Evolutionary conservation across 1,140 invertebrate species (phyloP), one percentile per base, ranked within the genome.

Genomic region (Aleiodes sp.): DNA sequence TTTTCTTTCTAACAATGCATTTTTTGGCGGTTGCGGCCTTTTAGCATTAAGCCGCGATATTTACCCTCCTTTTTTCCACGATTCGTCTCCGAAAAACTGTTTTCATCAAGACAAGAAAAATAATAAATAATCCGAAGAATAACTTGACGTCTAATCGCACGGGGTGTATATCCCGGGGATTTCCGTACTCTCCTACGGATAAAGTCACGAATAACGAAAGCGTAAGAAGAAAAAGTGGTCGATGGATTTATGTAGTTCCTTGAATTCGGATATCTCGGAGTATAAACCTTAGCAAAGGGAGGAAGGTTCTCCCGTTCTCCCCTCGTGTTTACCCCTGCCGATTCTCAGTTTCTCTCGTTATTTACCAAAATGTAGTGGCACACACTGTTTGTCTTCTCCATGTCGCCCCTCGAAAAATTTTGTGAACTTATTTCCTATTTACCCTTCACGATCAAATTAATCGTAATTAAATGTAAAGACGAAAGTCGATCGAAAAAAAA

Each of bases 341-440:
- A 76, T 73, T 70, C 74, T 70, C 75, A 73, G 71, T 76, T 63
- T 63, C 35, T 59, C 35, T 65, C 63, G 26, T 1, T 65, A 65
- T 65, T 65, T 65, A 65, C 63, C 0, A 1, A 12, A 12, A 56
- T 35, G 56, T 24, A 56, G 16, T 10, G 28, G 24, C 31, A 52
- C 29, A 12, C 28, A 29, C 63, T 33, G 43, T 64, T 64, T 64
- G 8, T 64, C 80, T 76, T 71, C 67, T 82, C n/a, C 19, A 41
- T 74, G 43, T 74, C 70, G 66, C 72, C 56, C 73, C 66, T 76
- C 70, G 63, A 73, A 70, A 71, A 65, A 79, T 77, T 83, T 83
- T 83, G 74, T 78, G 77, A 80, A 81, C 81, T 82, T 80, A 83
- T 82, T 79, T 83, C n/a, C 12, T 52, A 52, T 26, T 52, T 52